These are phyloP conservation scores for Myzus persicae DNA, from an alignment of 1,140 invertebrate genomes.

Conservation along the genomic window DNA sequence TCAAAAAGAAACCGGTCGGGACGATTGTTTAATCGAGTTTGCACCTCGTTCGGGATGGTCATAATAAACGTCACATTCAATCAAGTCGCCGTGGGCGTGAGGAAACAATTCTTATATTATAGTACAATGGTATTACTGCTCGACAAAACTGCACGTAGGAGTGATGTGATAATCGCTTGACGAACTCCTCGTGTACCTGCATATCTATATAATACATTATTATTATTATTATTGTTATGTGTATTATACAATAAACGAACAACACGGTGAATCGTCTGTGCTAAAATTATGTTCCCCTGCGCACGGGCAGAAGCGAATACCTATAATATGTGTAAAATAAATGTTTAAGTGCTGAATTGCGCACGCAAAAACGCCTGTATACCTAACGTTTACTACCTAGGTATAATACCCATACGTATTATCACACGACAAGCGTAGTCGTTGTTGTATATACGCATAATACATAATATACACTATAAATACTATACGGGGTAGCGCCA, in stretches of 20 bases:
- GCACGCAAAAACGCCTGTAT: neutral
- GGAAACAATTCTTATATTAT: neutral
- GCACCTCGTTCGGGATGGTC: neutral
- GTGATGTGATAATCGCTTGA: slow-evolving; percentile 33
- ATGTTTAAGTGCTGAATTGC: neutral
- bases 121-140: neutral
- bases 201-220: neutral
- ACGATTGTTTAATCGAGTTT: slow-evolving; percentile 39
- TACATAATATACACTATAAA: neutral
- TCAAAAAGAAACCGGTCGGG: slow-evolving; percentile 10
- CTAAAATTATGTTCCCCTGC: neutral
- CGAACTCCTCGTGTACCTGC: neutral
- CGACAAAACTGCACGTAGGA: slow-evolving; percentile 16
- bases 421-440: neutral
- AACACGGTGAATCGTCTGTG: no score
- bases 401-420: neutral
- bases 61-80: slow-evolving; percentile 13
- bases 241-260: neutral
- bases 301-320: neutral
- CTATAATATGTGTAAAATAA: neutral
- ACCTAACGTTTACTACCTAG: neutral
- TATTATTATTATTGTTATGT: no score
- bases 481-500: neutral
- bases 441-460: neutral
- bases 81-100: slow-evolving; percentile 11